Percentiles rank a stretch among this genome's conserved stretches.
Evolutionary conservation across 2,113 vertebrate genomes (phyloP).

Genomic region (Cyprinodon brontotheroides): DNA sequence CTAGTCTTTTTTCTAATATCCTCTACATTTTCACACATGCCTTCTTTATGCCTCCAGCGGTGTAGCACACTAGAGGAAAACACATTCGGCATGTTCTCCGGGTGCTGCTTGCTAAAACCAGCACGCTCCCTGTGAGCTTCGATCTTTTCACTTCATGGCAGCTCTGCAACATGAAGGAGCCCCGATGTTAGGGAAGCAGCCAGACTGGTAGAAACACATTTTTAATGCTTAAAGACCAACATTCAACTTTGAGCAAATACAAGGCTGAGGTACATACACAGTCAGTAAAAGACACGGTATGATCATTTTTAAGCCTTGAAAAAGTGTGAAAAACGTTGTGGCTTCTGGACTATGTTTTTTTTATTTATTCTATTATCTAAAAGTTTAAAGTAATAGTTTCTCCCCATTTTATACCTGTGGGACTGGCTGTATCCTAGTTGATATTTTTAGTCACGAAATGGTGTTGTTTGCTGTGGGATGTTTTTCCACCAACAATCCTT

Average conservation of each 20-base stretch:
- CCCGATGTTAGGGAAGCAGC: background rate
- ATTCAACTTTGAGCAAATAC: background rate
- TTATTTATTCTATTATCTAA: background rate
- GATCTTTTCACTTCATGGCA: slow-evolving; percentile 34
- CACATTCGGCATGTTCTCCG: slow-evolving; percentile 21
- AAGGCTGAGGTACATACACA: background rate
- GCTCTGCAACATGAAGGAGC: slow-evolving; percentile 13
- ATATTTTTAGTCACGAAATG: too few relatives aligned
- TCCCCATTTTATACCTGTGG: too few relatives aligned
- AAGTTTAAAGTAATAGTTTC: background rate
- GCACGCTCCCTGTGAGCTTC: slow-evolving; percentile 5
- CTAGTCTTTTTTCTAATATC: slow-evolving; percentile 5
- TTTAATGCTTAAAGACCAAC: background rate
- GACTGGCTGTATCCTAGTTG: too few relatives aligned
- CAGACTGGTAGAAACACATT: background rate
- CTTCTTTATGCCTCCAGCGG: slow-evolving; percentile 12
- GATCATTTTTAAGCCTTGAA: background rate
- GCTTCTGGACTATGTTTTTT: background rate
- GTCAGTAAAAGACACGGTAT: background rate
- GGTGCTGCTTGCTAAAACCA: slow-evolving; percentile 24
- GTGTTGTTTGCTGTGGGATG: too few relatives aligned
- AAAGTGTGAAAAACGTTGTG: background rate
- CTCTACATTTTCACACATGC: slow-evolving; percentile 18
- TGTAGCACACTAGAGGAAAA: slow-evolving; percentile 38
- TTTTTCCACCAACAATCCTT: too few relatives aligned